These are phyloP conservation scores for Leptonema lineaticorne DNA, from an alignment of 1,140 invertebrate genomes.

Conservation along the genomic window DNA sequence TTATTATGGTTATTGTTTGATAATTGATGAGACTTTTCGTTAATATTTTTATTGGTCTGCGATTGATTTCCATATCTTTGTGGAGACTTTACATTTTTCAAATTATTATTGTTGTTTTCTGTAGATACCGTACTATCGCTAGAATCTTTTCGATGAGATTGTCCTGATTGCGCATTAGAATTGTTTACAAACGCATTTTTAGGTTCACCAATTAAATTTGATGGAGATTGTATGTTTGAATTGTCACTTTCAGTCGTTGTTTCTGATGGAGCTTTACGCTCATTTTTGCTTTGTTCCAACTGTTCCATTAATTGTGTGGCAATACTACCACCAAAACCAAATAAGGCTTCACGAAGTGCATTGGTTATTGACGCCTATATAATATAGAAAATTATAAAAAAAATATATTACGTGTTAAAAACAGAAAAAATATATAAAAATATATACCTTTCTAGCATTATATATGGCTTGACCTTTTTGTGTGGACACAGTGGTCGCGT, in stretches of 20 bases:
- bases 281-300: slow-evolving; percentile 40
- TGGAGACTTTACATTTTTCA: slow-evolving; percentile 21
- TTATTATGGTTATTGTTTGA: not conserved
- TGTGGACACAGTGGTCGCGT: slow-evolving; percentile 47
- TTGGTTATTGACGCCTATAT: slow-evolving; percentile 54
- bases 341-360: slow-evolving; percentile 51
- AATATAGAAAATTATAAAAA: slow-evolving; percentile 25
- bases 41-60: not conserved
- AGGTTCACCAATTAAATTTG: slow-evolving; percentile 3
- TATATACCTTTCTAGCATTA: slow-evolving; percentile 51
- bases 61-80: slow-evolving; percentile 24
- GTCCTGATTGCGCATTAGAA: not conserved
- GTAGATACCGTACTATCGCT: slow-evolving; percentile 26
- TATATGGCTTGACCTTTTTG: slow-evolving; percentile 53
- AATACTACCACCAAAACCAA: slow-evolving; percentile 51
- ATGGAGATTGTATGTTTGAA: not conserved
- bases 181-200: slow-evolving; percentile 9
- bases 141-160: slow-evolving; percentile 39
- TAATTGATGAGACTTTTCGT: not conserved
- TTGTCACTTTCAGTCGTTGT: not conserved
- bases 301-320: slow-evolving; percentile 47
- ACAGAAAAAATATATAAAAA: slow-evolving; percentile 3
- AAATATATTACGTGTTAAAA: not conserved
- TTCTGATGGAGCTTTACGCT: not conserved
- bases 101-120: slow-evolving; percentile 24